Percentiles rank a stretch among this genome's conserved stretches.
Conservation (phyloP, 2,888 invertebrate genomes). For the Listrodromus nycthemerus region DNA sequence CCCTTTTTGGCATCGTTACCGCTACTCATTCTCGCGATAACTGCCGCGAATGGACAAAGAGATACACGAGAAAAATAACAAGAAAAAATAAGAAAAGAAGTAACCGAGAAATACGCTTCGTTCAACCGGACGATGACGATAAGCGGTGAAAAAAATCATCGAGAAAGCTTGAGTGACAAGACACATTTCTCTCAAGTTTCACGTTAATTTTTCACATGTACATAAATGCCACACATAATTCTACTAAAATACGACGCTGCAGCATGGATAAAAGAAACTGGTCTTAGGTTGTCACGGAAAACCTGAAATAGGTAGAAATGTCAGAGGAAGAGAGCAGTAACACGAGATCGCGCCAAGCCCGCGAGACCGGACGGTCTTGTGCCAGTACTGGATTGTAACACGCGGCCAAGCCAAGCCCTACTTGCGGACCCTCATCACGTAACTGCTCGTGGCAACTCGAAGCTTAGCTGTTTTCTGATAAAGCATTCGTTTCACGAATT, state of each 20-base stretch:
- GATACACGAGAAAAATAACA: constrained; percentile 33
- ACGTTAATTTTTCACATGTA: no score
- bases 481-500: background rate
- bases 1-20: constrained; percentile 40
- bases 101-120: background rate
- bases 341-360: background rate
- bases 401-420: no score
- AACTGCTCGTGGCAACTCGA: no score
- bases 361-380: no score
- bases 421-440: no score
- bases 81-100: background rate
- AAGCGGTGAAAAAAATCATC: no score
- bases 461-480: no score
- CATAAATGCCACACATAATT: no score
- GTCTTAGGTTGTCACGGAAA: background rate
- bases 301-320: background rate
- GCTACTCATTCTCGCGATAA: background rate
- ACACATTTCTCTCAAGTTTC: no score
- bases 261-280: background rate
- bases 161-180: no score
- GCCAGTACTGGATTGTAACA: no score
- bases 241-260: background rate
- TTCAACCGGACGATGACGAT: background rate
- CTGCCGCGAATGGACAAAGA: constrained; percentile 1
- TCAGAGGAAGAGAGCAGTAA: background rate